Evolutionary conservation across 2,888 invertebrate species (phyloP).

Genomic region (Noctua janthe): DNA sequence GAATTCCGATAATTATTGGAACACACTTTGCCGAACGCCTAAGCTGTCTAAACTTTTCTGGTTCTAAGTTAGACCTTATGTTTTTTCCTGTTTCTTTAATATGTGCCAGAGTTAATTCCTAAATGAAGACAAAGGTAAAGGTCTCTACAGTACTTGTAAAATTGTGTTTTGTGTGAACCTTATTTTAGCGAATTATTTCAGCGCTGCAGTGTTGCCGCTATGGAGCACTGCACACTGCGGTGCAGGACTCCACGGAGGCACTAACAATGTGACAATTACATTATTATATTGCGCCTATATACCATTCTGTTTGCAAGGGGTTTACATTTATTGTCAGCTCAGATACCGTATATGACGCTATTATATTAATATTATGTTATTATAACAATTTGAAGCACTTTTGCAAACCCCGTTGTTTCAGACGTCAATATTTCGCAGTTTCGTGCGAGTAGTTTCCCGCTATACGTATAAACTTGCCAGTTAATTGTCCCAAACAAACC

Average conservation of each 20-base stretch:
- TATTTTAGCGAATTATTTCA: background rate
- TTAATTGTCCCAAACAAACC: background rate
- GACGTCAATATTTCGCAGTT: background rate
- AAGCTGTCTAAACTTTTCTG: background rate
- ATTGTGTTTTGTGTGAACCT: background rate
- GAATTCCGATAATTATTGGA: background rate
- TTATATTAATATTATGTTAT: background rate
- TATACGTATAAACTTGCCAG: background rate
- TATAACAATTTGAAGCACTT: background rate
- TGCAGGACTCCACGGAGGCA: background rate
- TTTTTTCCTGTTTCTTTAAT: background rate
- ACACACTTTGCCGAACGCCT: background rate
- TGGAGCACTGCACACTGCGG: background rate
- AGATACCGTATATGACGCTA: slow-evolving; percentile 24
- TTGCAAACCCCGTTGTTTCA: background rate
- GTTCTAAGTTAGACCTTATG: background rate
- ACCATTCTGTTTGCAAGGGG: slow-evolving; percentile 1
- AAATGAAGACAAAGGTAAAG: background rate
- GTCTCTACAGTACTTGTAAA: background rate
- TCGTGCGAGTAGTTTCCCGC: background rate
- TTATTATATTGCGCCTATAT: slow-evolving; percentile 28
- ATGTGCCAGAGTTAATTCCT: background rate
- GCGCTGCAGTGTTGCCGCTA: background rate
- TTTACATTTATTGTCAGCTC: slow-evolving; percentile 26
- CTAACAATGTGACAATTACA: background rate